These are phyloP conservation scores for Saturnia japonica DNA, from an alignment of 2,888 invertebrate species.

Conservation along the genomic window DNA sequence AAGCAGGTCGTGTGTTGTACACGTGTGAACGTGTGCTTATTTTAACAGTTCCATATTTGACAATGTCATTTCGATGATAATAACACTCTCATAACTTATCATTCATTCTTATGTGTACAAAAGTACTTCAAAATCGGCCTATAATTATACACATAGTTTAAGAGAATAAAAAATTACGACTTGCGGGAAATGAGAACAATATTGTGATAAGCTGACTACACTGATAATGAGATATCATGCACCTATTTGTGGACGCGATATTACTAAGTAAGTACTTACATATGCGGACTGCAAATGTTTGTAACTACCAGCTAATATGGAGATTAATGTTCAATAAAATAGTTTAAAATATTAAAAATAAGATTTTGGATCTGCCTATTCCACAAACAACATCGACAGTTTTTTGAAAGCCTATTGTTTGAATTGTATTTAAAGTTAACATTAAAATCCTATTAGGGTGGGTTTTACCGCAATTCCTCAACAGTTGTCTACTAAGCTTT, in stretches of 20 bases:
- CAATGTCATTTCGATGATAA: background rate
- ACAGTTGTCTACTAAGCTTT: background rate
- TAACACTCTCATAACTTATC: slow-evolving; percentile 7
- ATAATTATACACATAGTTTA: too few species aligned
- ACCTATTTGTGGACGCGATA: background rate
- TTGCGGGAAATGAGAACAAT: too few species aligned
- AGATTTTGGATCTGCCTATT: background rate
- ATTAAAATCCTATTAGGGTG: too few species aligned
- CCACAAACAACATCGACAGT: background rate
- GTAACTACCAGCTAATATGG: too few species aligned
- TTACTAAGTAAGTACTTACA: background rate
- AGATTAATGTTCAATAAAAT: background rate
- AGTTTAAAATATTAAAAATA: background rate
- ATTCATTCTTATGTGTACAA: too few species aligned
- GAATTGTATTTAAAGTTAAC: background rate
- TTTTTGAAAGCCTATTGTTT: too few species aligned
- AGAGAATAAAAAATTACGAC: too few species aligned
- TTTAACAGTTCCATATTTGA: slow-evolving; percentile 11
- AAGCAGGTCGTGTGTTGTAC: slow-evolving; percentile 7
- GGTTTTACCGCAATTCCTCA: background rate
- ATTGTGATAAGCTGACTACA: too few species aligned
- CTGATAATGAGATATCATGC: too few species aligned
- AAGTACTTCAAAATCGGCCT: too few species aligned
- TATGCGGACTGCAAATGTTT: background rate
- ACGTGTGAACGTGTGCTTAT: slow-evolving; percentile 5